Conservation (phyloP, 2,797 vertebrate species). For the Menidia menidia region DNA sequence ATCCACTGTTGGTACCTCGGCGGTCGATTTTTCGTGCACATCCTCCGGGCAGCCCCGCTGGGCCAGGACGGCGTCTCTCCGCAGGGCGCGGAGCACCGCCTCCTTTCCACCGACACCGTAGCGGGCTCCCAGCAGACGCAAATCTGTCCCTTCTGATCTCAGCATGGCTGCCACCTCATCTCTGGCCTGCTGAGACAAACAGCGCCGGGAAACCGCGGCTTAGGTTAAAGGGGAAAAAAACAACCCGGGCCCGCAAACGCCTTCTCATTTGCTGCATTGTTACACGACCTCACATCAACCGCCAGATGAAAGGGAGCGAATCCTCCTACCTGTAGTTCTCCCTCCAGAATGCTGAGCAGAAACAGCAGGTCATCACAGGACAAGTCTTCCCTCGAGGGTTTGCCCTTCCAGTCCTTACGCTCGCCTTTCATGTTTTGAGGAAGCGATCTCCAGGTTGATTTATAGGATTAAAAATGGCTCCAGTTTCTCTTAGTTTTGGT, state of each 20-base stretch:
- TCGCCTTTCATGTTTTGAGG: slow-evolving; percentile 21
- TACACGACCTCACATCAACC: slow-evolving; percentile 2
- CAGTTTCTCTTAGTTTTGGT: no score
- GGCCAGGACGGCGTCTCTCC: slow-evolving; percentile 88
- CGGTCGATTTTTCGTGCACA: slow-evolving; percentile 88
- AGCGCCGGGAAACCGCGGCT: slow-evolving; percentile 12
- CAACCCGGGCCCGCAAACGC: background rate
- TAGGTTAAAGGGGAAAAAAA: background rate
- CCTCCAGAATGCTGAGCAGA: slow-evolving; percentile 92
- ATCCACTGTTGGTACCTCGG: slow-evolving; percentile 83
- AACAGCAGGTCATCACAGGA: slow-evolving; percentile 91
- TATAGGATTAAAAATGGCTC: background rate
- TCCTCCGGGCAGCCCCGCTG: slow-evolving; percentile 88
- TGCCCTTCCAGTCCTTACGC: slow-evolving; percentile 31
- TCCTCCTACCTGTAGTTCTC: slow-evolving; percentile 89
- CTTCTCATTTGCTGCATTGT: no score
- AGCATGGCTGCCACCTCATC: slow-evolving; percentile 94
- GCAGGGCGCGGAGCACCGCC: slow-evolving; percentile 88
- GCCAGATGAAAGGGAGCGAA: background rate
- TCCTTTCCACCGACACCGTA: slow-evolving; percentile 90
- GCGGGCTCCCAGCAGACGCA: slow-evolving; percentile 88
- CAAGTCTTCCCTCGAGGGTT: slow-evolving; percentile 80
- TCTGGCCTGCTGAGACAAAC: slow-evolving; percentile 83
- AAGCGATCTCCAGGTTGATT: slow-evolving; percentile 4
- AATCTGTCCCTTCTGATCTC: slow-evolving; percentile 91